A percentile compares a stretch with the other conserved stretches of the same genome.
Conservation (phyloP, 2,113 vertebrate species). For the Pelecanus crispus region DNA sequence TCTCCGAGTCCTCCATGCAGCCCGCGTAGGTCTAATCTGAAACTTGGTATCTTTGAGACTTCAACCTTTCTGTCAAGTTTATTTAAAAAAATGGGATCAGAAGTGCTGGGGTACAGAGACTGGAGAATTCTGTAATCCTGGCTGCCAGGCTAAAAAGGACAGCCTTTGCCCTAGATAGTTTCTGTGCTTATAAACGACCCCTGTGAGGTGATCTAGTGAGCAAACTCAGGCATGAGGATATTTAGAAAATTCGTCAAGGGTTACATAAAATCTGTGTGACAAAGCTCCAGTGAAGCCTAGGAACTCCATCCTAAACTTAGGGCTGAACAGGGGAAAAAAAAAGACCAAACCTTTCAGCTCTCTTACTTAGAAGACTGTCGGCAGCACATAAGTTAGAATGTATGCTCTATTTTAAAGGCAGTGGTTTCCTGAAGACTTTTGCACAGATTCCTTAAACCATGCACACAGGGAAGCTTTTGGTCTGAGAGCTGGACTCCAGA, state of each 20-base stretch:
- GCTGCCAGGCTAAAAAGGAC: background rate
- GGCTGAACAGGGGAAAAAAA: background rate
- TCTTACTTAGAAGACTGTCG: background rate
- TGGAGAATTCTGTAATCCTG: background rate
- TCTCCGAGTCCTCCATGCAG: background rate
- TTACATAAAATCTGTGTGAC: background rate
- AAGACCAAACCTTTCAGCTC: background rate
- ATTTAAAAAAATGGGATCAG: background rate
- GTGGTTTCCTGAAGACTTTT: background rate
- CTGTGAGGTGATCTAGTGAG: background rate
- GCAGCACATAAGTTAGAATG: background rate
- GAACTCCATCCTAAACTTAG: background rate
- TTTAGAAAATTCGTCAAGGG: background rate
- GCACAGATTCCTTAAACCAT: background rate
- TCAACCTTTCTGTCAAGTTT: background rate
- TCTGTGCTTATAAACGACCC: background rate
- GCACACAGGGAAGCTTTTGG: background rate
- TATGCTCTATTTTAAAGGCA: background rate
- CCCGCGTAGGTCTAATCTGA: background rate
- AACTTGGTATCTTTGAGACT: background rate
- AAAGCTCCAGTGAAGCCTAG: background rate
- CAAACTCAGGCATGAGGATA: background rate
- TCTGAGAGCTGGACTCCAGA: background rate
- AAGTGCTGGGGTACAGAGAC: background rate
- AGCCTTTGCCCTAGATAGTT: background rate